phyloP scores from a whole-genome alignment of 2,888 invertebrate species.

The Beris chalybata region DNA sequence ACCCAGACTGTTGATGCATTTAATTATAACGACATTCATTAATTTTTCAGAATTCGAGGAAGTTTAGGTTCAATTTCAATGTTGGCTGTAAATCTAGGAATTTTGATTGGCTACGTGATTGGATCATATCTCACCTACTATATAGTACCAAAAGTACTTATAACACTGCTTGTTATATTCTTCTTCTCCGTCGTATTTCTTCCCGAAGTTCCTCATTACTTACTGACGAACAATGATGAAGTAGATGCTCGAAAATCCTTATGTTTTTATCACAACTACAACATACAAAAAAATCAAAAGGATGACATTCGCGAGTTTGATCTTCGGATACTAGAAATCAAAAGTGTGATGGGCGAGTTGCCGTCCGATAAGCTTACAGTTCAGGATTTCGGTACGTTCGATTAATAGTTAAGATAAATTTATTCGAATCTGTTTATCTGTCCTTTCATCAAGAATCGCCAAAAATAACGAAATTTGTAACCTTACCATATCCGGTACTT shows the following conservation, averaged over 20 bases:
- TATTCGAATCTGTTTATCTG: no score
- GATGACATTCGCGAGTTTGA: slow-evolving; percentile 3
- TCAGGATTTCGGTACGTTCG: slow-evolving; percentile 37
- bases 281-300: slow-evolving; percentile 9
- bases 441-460: no score
- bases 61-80: slow-evolving; percentile 34
- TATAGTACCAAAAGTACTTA: slow-evolving; percentile 34
- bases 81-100: slow-evolving; percentile 36
- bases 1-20: no score
- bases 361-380: slow-evolving; percentile 15
- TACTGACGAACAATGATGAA: slow-evolving; percentile 29
- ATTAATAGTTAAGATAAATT: no score
- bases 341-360: slow-evolving; percentile 12
- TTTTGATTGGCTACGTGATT: slow-evolving; percentile 35
- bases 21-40: no score
- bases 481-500: no score
- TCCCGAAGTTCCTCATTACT: slow-evolving; percentile 40
- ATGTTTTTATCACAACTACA: slow-evolving; percentile 35
- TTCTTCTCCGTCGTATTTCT: slow-evolving; percentile 31
- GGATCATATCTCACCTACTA: slow-evolving; percentile 38
- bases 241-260: slow-evolving; percentile 36
- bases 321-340: slow-evolving; percentile 25
- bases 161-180: slow-evolving; percentile 33
- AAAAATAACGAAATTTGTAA: no score
- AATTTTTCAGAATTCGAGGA: slow-evolving; percentile 38